Conservation (phyloP, 2,113 vertebrate species). For the Pavo muticus region DNA sequence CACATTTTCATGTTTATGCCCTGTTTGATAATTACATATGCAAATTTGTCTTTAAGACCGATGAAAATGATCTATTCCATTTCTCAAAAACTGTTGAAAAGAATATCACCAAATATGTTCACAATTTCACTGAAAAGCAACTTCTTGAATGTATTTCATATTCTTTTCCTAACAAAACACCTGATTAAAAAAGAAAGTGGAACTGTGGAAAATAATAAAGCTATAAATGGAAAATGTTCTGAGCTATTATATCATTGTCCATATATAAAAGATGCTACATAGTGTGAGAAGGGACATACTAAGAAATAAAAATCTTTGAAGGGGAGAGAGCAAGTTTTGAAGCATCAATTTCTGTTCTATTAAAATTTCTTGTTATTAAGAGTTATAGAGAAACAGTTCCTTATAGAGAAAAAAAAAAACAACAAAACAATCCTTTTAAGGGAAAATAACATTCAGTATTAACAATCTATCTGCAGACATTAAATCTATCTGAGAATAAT, state of each 20-base stretch:
- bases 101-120: neutral
- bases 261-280: neutral
- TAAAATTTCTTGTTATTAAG: neutral
- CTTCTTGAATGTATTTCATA: neutral
- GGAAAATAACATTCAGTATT: neutral
- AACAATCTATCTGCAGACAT: neutral
- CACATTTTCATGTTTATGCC: neutral
- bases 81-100: neutral
- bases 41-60: neutral
- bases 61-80: rapidly evolving
- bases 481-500: neutral
- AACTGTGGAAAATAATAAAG: neutral
- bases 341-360: neutral
- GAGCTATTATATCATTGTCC: neutral
- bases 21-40: neutral
- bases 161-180: neutral
- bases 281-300: neutral
- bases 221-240: neutral
- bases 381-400: neutral
- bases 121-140: neutral
- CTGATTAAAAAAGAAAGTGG: neutral
- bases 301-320: neutral
- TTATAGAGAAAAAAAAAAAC: neutral
- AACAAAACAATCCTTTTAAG: neutral
- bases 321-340: neutral